Evolutionary conservation across 2,888 invertebrate genomes (phyloP).

Genomic region (Heteromyza rotundicornis): DNA sequence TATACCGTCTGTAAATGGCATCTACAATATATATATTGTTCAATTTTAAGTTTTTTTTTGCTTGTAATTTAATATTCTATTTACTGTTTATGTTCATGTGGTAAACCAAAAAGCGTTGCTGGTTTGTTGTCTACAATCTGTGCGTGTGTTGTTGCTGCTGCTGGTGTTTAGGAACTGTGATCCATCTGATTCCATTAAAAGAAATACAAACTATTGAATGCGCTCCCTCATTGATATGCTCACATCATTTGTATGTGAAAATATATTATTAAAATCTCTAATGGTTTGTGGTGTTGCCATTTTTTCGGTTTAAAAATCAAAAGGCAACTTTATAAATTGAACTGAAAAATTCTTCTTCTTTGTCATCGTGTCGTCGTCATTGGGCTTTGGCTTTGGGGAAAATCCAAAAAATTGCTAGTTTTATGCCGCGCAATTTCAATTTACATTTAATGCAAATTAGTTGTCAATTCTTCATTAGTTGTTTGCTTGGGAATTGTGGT

Average conservation of each 20-base stretch:
- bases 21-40: conserved; percentile 23
- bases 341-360: conserved; percentile 23
- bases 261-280: conserved; percentile 17
- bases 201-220: no score
- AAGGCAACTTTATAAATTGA: conserved; percentile 23
- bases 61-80: conserved; percentile 35
- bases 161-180: conserved; percentile 12
- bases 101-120: conserved; percentile 49
- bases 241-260: no score
- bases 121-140: conserved; percentile 25
- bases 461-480: conserved; percentile 26
- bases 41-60: conserved; percentile 25
- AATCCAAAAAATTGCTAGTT: conserved; percentile 44
- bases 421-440: conserved; percentile 46
- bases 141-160: conserved; percentile 16
- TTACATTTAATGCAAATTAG: conserved; percentile 14
- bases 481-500: conserved; percentile 46
- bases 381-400: conserved; percentile 5
- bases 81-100: conserved; percentile 28
- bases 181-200: neutral
- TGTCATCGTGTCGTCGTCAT: no score
- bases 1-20: conserved; percentile 1
- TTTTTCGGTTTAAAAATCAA: conserved; percentile 33
- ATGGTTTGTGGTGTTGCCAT: conserved; percentile 39
- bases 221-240: no score